Conservation (phyloP, 1,140 invertebrate species). For the Aleiodes sp. region DNA sequence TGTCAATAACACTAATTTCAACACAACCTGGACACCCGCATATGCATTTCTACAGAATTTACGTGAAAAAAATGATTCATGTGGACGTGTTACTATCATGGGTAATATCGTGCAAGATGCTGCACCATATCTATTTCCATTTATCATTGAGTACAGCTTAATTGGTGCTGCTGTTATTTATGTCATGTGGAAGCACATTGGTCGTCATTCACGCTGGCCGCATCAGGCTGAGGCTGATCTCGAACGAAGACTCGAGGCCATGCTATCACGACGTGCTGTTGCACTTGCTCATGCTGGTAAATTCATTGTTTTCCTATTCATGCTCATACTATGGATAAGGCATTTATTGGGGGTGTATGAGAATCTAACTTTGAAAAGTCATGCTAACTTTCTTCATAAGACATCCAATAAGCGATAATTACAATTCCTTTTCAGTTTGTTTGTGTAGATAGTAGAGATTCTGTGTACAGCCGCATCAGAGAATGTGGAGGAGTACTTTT, state of each 20-base stretch:
- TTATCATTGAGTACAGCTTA: constrained; percentile 96
- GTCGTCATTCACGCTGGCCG: constrained; percentile 75
- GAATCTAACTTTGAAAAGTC: too few relatives aligned
- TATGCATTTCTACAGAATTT: constrained; percentile 73
- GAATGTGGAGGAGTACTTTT: too few relatives aligned
- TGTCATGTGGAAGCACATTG: constrained; percentile 97
- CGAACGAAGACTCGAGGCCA: constrained; percentile 84
- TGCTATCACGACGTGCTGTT: constrained; percentile 83
- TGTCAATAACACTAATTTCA: constrained; percentile 56
- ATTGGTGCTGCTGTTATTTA: constrained; percentile 97
- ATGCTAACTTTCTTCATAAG: too few relatives aligned
- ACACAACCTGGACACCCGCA: constrained; percentile 57
- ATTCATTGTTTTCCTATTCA: too few relatives aligned
- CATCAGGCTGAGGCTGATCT: constrained; percentile 84
- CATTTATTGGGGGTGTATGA: too few relatives aligned
- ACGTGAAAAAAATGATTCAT: constrained; percentile 67
- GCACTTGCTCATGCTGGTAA: constrained; percentile 78
- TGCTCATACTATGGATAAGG: too few relatives aligned
- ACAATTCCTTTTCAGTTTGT: too few relatives aligned
- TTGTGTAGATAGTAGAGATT: too few relatives aligned
- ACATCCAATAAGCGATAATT: too few relatives aligned
- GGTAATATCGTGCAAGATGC: constrained; percentile 91
- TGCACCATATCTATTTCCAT: constrained; percentile 93
- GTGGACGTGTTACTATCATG: constrained; percentile 89
- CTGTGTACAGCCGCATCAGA: too few relatives aligned